A percentile compares a stretch with the other conserved stretches of the same genome.
Evolutionary conservation across 2,888 invertebrate genomes (phyloP).

Genomic region (Chrysolina americana): DNA sequence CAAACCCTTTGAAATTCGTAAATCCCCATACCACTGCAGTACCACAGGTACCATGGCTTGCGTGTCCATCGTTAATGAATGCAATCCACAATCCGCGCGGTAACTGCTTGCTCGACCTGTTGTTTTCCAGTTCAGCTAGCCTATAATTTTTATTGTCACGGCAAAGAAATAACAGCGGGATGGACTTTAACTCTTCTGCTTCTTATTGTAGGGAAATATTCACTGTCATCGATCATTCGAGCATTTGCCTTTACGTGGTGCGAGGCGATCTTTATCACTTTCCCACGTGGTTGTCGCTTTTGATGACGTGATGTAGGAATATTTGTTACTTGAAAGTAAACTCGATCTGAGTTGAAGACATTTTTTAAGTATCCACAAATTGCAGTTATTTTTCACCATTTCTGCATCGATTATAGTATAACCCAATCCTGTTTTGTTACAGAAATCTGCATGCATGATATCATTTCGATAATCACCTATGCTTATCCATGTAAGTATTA

Average conservation of each 20-base stretch:
- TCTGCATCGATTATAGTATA: no score
- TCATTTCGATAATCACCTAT: no score
- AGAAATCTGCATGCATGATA: no score
- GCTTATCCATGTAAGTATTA: no score
- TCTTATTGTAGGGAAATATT: conserved; percentile 65
- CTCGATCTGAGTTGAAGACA: no score
- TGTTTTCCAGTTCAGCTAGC: conserved; percentile 76
- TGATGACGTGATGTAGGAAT: neutral
- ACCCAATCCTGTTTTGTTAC: no score
- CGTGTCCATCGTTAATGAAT: conserved; percentile 74
- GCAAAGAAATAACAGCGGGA: conserved; percentile 73
- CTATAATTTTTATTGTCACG: conserved; percentile 77
- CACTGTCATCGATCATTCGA: conserved; percentile 66
- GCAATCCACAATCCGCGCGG: conserved; percentile 73
- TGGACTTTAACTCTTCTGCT: conserved; percentile 66
- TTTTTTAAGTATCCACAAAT: no score
- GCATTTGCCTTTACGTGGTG: conserved; percentile 28
- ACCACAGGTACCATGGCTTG: conserved; percentile 58
- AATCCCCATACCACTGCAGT: conserved; percentile 33
- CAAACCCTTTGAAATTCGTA: conserved; percentile 17
- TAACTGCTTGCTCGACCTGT: conserved; percentile 71
- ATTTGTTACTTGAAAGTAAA: neutral
- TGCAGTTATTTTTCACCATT: no score
- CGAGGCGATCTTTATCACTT: conserved; percentile 12
- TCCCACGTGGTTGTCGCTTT: conserved; percentile 12